Evolutionary conservation across 2,888 invertebrate species (phyloP).

Genomic region (Holacanthella duospinosa): DNA sequence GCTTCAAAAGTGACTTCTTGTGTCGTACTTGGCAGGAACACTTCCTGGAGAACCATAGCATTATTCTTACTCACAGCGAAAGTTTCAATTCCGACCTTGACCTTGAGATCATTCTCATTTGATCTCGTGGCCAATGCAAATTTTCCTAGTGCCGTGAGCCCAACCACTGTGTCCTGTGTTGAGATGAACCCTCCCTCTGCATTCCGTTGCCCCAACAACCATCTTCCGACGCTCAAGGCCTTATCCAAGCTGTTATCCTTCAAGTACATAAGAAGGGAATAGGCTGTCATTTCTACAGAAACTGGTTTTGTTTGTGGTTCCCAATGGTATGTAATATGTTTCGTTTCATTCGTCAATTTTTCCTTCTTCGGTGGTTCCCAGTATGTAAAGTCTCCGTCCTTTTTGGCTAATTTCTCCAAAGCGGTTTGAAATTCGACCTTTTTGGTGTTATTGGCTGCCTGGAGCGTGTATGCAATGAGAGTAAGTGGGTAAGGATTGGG

Average conservation of each 20-base stretch:
- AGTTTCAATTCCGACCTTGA: constrained; percentile 5
- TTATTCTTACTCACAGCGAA: constrained; percentile 12
- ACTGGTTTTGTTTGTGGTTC: constrained; percentile 42
- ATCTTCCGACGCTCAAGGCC: constrained; percentile 55
- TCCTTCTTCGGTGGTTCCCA: constrained; percentile 57
- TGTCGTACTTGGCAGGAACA: constrained; percentile 7
- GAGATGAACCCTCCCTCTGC: constrained; percentile 59
- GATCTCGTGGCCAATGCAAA: constrained; percentile 41
- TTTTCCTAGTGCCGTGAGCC: constrained; percentile 14
- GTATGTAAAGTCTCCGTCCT: constrained; percentile 57
- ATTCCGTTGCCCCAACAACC: constrained; percentile 61
- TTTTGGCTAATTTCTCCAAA: constrained; percentile 44
- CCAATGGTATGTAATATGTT: background rate
- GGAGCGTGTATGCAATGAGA: constrained; percentile 62
- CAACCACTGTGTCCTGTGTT: constrained; percentile 43
- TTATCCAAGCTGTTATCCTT: constrained; percentile 40
- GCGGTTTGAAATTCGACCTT: constrained; percentile 42
- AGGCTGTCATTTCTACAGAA: constrained; percentile 72
- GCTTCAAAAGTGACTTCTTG: constrained; percentile 11
- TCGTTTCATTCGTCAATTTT: constrained; percentile 45
- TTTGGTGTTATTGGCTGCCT: constrained; percentile 57
- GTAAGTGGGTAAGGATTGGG: constrained; percentile 57
- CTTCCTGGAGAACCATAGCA: constrained; percentile 20
- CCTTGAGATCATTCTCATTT: constrained; percentile 6
- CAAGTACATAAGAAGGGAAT: constrained; percentile 57